Base-by-base conservation (phyloP, 2,888 invertebrate species). In the Germaria angustata region DNA sequence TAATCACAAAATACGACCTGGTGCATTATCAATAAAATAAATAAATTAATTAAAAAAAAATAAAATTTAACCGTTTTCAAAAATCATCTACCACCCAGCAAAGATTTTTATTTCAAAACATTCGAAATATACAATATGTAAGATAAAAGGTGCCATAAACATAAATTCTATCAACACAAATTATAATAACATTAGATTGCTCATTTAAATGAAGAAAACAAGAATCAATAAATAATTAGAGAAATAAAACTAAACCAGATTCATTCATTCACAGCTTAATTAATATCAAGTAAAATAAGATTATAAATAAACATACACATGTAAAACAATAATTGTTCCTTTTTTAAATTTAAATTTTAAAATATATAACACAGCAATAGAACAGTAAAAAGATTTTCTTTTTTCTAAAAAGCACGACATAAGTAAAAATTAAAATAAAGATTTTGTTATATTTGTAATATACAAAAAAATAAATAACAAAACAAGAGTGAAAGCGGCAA, bases 251-350 rank as follows among this genome's bases (percentile, higher is more conserved):
- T 55, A 61, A 65, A 44, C 11, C 34, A 36, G 41, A 63, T 7
- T 41, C 28, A 28, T 28, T 28, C 28, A 28, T 28, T 28, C 28
- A 28, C 28, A 28, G 28, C 28, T 28, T 28, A 28, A 28, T 28
- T 28, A 28, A 28, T 28, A 28, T 5, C 28, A 28, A 28, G 4
- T 28, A 28, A 28, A 28, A 28, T 28, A 28, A 28, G 6, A 28
- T 28, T 28, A 28, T 17, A 57, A 20, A 57, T 24, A 36, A 17
- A 49, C 24, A 22, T 49, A 24, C 49, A 49, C 22, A 46, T 20
- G 59, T 34, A 75, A 71, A 59, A 75, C 69, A 81, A 78, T 78
- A 88, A 77, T 57, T 77, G 77, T 80, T 80, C 77, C 80, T 80
- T 83, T 80, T 68, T 78, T 71, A 55, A 82, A 79, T 51, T 20